Base-by-base conservation (phyloP, 2,888 invertebrate species). In the Orthosia incerta region DNA sequence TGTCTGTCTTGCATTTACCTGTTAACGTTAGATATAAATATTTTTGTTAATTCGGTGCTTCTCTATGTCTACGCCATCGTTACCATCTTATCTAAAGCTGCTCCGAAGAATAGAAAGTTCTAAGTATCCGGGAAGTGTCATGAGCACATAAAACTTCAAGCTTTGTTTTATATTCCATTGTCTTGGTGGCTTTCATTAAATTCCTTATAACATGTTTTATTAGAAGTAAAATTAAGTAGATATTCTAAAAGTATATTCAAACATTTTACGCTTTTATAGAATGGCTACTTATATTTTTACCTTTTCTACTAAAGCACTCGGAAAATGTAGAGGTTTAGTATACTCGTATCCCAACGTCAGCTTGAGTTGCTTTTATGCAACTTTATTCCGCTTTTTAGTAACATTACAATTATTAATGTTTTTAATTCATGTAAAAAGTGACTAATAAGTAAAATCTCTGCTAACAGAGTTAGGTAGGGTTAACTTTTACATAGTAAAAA, bases 111-210 rank as follows among this genome's bases (percentile, higher is more conserved):
- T 73, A 65, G 69, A 72, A 72, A 67, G 61, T 82, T 68, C 65
- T 72, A 78, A 71, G n/a, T 59, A 70, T 68, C 50, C 12, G 18
- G 50, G 31, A 60, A 68, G 56, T 68, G 72, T 62, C 71, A 74
- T 68, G 61, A 68, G 68, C 68, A 31, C 63, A 72, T 76, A 70
- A 74, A 73, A 65, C 61, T 74, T 83, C 50, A 55, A 69, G 74
- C 57, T 61, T 57, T 57, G 67, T 74, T 81, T 83, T 83, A 81
- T 80, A 75, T 71, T 66, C 65, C 75, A 80, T 83, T 69, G 59
- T 80, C 61, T 39, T 69, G n/a, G 59, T 46, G 18, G 53, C 48
- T 71, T 71, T 59, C 62, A 66, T 71, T 56, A 79, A 62, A 79
- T 48, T 53, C 20, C n/a, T 20, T 74, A 74, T 71, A 63, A 74